phyloP scores from a whole-genome alignment of 53 echinoderm and acorn worm genomes.

The Temnopleurus reevesii region DNA sequence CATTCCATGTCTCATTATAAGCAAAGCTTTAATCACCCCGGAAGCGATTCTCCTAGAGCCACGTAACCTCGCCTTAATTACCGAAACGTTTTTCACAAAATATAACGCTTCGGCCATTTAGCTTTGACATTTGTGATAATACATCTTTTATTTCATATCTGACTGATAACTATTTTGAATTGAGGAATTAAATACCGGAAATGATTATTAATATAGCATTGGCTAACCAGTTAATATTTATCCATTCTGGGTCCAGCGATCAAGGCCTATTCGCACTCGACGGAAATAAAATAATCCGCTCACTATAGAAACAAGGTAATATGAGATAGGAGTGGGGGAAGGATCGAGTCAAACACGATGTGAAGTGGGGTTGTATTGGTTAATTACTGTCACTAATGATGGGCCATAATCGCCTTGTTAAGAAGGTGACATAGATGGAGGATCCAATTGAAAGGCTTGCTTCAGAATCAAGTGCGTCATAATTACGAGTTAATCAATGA shows the following conservation, averaged over 20 bases:
- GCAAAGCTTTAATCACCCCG: not conserved
- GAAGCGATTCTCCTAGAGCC: not conserved
- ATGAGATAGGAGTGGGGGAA: not conserved
- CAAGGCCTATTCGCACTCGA: not conserved
- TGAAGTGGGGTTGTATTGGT: not conserved
- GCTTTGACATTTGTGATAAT: no score
- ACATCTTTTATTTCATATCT: not conserved
- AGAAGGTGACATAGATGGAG: not conserved
- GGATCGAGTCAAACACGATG: not conserved
- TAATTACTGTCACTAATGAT: not conserved
- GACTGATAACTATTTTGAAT: not conserved
- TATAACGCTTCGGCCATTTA: not conserved
- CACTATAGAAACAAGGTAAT: not conserved
- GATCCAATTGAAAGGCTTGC: not conserved
- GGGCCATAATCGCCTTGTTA: not conserved
- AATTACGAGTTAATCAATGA: conserved; percentile 26
- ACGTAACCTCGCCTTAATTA: not conserved
- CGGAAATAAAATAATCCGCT: not conserved
- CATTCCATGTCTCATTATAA: not conserved
- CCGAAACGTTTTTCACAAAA: not conserved
- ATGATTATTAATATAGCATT: not conserved
- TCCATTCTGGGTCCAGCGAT: not conserved
- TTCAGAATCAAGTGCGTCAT: not conserved
- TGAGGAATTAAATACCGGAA: not conserved
- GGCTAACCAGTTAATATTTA: not conserved